Conservation (phyloP, 2,888 invertebrate genomes). For the Zonitis immaculata region DNA sequence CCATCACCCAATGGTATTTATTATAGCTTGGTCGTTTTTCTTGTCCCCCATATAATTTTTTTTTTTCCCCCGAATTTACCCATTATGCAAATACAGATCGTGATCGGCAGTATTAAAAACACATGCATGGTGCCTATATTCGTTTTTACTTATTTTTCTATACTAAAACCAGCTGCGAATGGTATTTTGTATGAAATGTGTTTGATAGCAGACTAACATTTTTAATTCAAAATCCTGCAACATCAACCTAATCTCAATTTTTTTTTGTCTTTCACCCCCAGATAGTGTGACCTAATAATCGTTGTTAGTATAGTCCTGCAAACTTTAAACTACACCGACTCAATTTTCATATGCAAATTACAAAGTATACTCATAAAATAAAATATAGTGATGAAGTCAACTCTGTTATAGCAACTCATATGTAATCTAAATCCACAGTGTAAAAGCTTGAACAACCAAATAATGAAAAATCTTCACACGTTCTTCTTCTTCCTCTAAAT, state of each 20-base stretch:
- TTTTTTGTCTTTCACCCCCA: too few relatives aligned
- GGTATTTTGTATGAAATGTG: neutral
- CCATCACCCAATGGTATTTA: conserved; percentile 19
- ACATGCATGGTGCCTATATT: conserved; percentile 32
- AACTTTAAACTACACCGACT: conserved; percentile 25
- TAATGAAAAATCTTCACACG: conserved; percentile 24
- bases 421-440: conserved; percentile 23
- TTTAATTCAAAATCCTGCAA: neutral
- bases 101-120: conserved; percentile 32
- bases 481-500: neutral
- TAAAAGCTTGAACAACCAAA: conserved; percentile 20
- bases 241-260: neutral
- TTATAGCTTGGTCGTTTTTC: conserved; percentile 4
- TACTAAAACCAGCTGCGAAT: neutral
- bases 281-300: neutral
- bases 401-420: conserved; percentile 20
- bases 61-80: conserved; percentile 15
- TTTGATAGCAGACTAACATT: neutral
- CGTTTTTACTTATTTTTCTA: conserved; percentile 28
- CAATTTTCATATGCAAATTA: conserved; percentile 37
- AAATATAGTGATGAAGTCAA: conserved; percentile 32
- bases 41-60: too few relatives aligned
- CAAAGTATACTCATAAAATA: conserved; percentile 28
- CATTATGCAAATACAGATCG: conserved; percentile 32
- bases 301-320: neutral